Conservation (phyloP, 2,888 invertebrate species). For the Acanthosepion pharaonis region DNA sequence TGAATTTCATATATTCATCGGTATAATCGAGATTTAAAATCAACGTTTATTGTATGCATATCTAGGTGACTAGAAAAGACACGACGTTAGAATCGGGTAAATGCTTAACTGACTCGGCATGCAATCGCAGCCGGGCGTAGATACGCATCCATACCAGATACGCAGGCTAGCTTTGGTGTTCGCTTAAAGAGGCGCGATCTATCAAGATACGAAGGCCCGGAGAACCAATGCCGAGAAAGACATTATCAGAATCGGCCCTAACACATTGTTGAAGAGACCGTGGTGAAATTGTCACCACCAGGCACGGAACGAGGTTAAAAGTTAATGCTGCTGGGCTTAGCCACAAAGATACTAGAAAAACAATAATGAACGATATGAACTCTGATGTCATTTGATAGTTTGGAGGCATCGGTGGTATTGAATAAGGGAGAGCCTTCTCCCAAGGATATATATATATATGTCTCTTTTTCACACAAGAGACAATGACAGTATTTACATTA, state of each 20-base stretch:
- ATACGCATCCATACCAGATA: too few relatives aligned
- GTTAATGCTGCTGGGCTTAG: background rate
- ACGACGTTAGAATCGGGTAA: too few relatives aligned
- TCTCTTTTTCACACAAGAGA: too few relatives aligned
- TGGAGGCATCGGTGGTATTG: background rate
- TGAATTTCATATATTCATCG: too few relatives aligned
- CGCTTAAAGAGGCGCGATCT: background rate
- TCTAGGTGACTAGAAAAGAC: too few relatives aligned
- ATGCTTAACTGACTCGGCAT: too few relatives aligned
- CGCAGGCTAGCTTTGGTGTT: background rate
- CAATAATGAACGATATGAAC: background rate
- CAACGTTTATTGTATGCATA: too few relatives aligned
- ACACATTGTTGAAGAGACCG: background rate
- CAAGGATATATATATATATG: background rate
- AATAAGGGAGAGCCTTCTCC: background rate
- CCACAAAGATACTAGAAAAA: background rate
- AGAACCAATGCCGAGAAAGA: background rate
- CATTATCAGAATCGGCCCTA: background rate
- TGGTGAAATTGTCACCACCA: background rate
- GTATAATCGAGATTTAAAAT: too few relatives aligned
- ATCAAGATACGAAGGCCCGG: background rate
- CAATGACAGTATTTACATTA: too few relatives aligned
- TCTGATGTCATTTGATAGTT: conserved; percentile 33
- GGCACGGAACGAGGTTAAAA: background rate
- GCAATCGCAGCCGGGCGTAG: too few relatives aligned